phyloP scores from a whole-genome alignment of 2,888 invertebrate species.

The Orthosia gracilis region DNA sequence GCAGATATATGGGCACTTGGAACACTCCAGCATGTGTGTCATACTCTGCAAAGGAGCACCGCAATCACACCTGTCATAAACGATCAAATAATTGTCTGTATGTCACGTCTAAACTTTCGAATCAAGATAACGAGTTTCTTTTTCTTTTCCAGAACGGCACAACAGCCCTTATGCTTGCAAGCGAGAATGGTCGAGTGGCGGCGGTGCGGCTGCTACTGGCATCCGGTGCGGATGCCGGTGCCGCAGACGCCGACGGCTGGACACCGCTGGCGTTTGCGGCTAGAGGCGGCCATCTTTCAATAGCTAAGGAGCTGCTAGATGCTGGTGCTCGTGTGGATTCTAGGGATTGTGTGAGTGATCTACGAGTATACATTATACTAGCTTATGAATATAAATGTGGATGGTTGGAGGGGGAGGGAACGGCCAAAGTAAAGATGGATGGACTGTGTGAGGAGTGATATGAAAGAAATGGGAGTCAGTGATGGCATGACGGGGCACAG shows the following conservation, averaged over 20 bases:
- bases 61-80: too few species aligned
- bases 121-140: background rate
- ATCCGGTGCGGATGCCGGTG: slow-evolving; percentile 98
- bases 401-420: too few species aligned
- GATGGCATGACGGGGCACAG: too few species aligned
- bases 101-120: background rate
- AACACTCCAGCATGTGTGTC: too few species aligned
- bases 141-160: slow-evolving; percentile 94
- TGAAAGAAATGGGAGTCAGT: too few species aligned
- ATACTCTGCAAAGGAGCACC: too few species aligned
- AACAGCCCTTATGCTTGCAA: slow-evolving; percentile 98
- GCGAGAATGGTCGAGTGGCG: slow-evolving; percentile 95
- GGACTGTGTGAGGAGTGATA: too few species aligned
- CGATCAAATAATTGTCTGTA: too few species aligned
- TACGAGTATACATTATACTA: background rate
- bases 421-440: too few species aligned
- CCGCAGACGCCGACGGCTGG: slow-evolving; percentile 98
- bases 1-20: too few species aligned
- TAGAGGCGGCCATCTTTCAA: slow-evolving; percentile 96
- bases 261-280: slow-evolving; percentile 97
- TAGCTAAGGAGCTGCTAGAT: slow-evolving; percentile 95
- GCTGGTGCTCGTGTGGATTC: slow-evolving; percentile 97
- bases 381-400: too few species aligned
- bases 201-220: slow-evolving; percentile 96
- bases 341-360: slow-evolving; percentile 94